Evolutionary conservation across 2,797 vertebrate genomes (phyloP).

Genomic region (Brachyalestes nurse): DNA sequence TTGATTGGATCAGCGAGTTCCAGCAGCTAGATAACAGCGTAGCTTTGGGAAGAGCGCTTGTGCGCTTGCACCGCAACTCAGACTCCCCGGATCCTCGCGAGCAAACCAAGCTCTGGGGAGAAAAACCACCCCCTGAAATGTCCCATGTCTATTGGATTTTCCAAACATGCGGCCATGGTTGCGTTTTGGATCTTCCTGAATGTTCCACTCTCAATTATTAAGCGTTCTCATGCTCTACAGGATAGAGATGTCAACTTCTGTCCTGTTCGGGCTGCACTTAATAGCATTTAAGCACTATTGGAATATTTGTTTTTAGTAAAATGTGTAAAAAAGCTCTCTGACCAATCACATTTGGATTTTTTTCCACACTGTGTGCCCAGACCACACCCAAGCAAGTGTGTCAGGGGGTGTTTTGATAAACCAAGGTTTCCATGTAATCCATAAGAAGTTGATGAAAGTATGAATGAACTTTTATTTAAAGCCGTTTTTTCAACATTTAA

Average conservation of each 20-base stretch:
- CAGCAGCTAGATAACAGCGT: constrained; percentile 9
- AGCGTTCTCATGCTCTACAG: neutral
- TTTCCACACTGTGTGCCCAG: no score
- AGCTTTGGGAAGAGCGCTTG: neutral
- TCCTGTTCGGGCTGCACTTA: neutral
- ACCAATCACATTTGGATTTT: no score
- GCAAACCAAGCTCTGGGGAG: constrained; percentile 19
- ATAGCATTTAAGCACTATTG: no score
- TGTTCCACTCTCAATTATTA: neutral
- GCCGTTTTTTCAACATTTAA: no score
- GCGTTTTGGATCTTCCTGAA: neutral
- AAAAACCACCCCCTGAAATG: constrained; percentile 27
- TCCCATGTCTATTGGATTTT: constrained; percentile 21
- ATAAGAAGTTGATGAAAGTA: no score
- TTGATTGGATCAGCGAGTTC: neutral
- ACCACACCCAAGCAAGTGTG: no score
- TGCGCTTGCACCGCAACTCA: neutral
- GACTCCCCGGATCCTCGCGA: constrained; percentile 16
- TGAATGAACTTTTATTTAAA: no score
- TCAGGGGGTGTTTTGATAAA: no score
- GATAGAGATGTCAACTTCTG: neutral
- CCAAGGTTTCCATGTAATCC: no score
- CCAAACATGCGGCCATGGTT: neutral
- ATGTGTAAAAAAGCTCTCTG: no score
- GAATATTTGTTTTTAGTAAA: no score